Evolutionary conservation across 2,888 invertebrate genomes (phyloP).

Genomic region (Ophion costatus): DNA sequence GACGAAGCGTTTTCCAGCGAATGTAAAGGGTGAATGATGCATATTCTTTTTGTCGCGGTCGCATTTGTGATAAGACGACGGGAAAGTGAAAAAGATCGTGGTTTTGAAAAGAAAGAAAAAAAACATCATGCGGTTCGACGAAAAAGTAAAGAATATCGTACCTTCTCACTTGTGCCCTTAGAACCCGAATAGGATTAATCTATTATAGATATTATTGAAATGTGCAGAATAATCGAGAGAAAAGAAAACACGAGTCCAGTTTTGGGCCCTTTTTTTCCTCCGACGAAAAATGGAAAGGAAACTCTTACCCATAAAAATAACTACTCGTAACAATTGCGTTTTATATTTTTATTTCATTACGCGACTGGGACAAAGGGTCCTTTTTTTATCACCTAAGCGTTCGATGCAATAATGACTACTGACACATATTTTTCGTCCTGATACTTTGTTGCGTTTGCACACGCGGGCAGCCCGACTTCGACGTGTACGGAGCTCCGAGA

Average conservation of each 20-base stretch:
- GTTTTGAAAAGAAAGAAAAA: constrained; percentile 1
- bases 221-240: constrained; percentile 52
- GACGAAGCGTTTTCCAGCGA: constrained; percentile 52
- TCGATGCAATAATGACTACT: constrained; percentile 11
- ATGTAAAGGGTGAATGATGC: constrained; percentile 3
- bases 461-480: not conserved
- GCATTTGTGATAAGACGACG: constrained; percentile 27
- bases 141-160: constrained; percentile 19
- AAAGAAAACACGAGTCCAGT: constrained; percentile 29
- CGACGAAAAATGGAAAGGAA: not conserved
- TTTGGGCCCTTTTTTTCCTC: constrained; percentile 28
- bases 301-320: constrained; percentile 19
- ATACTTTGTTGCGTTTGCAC: not conserved
- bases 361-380: constrained; percentile 66
- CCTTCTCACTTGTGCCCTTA: constrained; percentile 62
- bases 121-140: constrained; percentile 31
- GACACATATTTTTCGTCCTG: constrained; percentile 3
- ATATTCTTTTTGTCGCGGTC: constrained; percentile 33
- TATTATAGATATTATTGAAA: constrained; percentile 56
- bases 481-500: not conserved
- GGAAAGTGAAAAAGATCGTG: constrained; percentile 17
- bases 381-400: constrained; percentile 13
- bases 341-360: constrained; percentile 74
- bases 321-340: constrained; percentile 40
- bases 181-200: constrained; percentile 61